A percentile compares a stretch with the other conserved stretches of the same genome.
Evolutionary conservation across 2,888 invertebrate genomes (phyloP).

Genomic region (Neoaliturus tenellus): DNA sequence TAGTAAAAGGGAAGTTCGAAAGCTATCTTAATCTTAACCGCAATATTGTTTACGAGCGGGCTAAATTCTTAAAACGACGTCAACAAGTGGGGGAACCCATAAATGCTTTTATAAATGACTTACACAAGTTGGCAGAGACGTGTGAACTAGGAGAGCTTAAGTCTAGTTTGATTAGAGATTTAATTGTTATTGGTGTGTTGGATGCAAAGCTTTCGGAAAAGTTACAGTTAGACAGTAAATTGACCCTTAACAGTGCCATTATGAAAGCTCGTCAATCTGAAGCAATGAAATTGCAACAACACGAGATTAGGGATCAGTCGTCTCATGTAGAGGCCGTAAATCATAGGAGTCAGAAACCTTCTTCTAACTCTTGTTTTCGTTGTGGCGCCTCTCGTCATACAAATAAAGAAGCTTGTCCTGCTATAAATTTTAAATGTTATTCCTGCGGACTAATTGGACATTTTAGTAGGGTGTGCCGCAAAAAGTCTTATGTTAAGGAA

Average conservation of each 20-base stretch:
- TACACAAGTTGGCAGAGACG: neutral
- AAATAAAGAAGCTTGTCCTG: no score
- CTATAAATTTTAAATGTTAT: no score
- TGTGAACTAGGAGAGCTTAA: neutral
- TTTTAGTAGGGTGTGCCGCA: neutral
- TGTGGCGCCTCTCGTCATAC: no score
- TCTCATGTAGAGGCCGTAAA: neutral
- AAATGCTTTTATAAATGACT: constrained; percentile 15
- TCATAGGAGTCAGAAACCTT: constrained; percentile 1
- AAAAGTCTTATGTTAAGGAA: no score
- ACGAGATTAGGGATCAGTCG: neutral
- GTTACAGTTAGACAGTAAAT: constrained; percentile 14
- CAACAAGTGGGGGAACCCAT: constrained; percentile 5
- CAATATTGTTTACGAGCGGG: neutral
- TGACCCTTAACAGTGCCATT: constrained; percentile 16
- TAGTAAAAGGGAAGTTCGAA: neutral
- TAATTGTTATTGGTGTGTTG: constrained; percentile 22
- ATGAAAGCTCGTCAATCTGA: constrained; percentile 14
- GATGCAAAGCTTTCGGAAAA: constrained; percentile 1
- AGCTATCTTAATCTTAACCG: neutral
- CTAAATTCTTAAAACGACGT: neutral
- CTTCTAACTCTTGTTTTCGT: neutral
- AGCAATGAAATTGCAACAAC: constrained; percentile 12
- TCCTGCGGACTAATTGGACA: no score
- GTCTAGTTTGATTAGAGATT: constrained; percentile 1